A percentile compares a stretch with the other conserved stretches of the same genome.
Conservation (phyloP, 2,888 invertebrate species). For the Myathropa florea region DNA sequence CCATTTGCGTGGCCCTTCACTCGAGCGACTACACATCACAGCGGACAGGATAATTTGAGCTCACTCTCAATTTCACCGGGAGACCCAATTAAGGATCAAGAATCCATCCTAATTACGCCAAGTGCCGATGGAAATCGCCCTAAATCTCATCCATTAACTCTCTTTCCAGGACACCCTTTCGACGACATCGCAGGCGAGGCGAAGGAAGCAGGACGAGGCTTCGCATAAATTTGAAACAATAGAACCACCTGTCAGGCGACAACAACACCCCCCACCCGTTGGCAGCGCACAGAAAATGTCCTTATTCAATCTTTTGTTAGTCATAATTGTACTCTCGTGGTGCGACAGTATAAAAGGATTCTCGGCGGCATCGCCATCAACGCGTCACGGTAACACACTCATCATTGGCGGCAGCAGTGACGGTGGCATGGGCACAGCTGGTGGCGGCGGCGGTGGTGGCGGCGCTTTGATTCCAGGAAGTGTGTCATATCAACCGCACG, state of each 20-base stretch:
- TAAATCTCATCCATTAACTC: conserved; percentile 30
- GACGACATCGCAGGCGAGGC: not conserved
- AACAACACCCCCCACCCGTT: not conserved
- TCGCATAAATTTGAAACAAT: conserved; percentile 62
- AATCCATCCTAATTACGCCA: conserved; percentile 14
- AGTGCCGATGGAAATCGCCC: conserved; percentile 24
- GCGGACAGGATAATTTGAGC: conserved; percentile 29
- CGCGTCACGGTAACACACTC: conserved; percentile 61
- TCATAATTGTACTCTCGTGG: conserved; percentile 64
- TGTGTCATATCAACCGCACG: conserved; percentile 73
- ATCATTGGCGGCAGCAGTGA: conserved; percentile 35
- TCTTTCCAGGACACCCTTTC: conserved; percentile 12
- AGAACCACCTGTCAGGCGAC: conserved; percentile 58
- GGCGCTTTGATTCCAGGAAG: conserved; percentile 71
- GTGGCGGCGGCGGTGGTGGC: conserved; percentile 37
- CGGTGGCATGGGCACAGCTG: conserved; percentile 33
- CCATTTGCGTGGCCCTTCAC: conserved; percentile 41
- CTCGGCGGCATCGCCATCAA: conserved; percentile 36
- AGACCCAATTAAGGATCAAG: conserved; percentile 61
- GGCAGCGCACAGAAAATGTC: conserved; percentile 62
- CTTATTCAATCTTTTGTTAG: conserved; percentile 69
- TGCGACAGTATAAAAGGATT: conserved; percentile 58
- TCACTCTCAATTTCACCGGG: conserved; percentile 24
- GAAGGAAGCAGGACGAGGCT: conserved; percentile 1
- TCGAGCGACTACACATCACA: conserved; percentile 50